These are phyloP conservation scores for Tiliqua scincoides DNA, from an alignment of 2,113 vertebrate genomes.

Conservation along the genomic window DNA sequence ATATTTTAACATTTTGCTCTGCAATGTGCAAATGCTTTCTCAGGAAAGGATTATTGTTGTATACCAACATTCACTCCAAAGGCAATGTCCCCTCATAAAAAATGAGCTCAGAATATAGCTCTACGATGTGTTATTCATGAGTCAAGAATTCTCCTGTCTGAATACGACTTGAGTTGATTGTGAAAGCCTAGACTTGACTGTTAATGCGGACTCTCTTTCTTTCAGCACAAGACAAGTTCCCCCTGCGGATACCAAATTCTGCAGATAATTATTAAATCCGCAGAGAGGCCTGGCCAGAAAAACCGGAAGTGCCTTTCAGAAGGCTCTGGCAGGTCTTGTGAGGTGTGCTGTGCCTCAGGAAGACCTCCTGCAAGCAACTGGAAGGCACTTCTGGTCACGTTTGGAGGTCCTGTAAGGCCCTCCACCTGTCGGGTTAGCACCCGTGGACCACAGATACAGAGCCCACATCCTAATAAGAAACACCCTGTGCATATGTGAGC, in stretches of 20 bases:
- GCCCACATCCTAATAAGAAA: too few species aligned
- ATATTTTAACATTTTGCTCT: neutral
- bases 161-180: constrained; percentile 38
- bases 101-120: constrained; percentile 31
- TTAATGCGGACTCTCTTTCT: neutral
- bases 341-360: too few species aligned
- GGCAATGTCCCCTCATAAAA: constrained; percentile 40
- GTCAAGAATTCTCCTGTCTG: constrained; percentile 41
- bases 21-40: neutral
- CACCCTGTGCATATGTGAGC: neutral
- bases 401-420: too few species aligned
- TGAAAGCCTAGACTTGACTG: constrained; percentile 33
- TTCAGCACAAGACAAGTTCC: constrained; percentile 36
- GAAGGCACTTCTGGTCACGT: too few species aligned
- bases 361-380: too few species aligned
- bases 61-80: neutral
- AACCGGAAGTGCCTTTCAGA: too few species aligned
- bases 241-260: too few species aligned
- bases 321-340: too few species aligned
- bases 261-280: too few species aligned
- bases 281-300: too few species aligned
- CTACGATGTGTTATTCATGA: neutral
- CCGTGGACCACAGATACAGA: too few species aligned
- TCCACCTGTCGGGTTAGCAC: too few species aligned
- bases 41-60: neutral